Evolutionary conservation across 2,888 invertebrate genomes (phyloP), one percentile per base, ranked within the genome.

Genomic region (Amiota minor): DNA sequence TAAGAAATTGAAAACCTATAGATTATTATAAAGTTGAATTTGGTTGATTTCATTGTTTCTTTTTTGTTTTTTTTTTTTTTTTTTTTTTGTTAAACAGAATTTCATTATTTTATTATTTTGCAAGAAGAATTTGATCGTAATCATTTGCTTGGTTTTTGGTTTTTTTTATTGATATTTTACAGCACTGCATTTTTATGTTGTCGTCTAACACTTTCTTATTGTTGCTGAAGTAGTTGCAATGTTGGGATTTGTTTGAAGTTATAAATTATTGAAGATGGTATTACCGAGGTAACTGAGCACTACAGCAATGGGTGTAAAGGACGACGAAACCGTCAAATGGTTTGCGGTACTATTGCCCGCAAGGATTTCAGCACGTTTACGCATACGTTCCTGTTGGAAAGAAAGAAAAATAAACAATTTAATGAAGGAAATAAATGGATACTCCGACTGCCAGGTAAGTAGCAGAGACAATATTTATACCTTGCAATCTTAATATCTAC

Each of bases 311-410:
- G 45, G 92, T 89, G 69, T 91, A 8, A 82, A 75, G 61, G 75
- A 74, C 12, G 90, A 81, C 74, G 67, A 76, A 59, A 65, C 64
- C n/a, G 47, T 65, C 11, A 82, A 75, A 50, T 80, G 74, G 23
- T 85, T 76, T 47, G 88, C 88, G 50, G 89, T 89, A 64, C 92
- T 92, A 88, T 92, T 92, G 11, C 93, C 93, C 0, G 92, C 91
- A 23, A 93, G 89, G 80, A 93, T 93, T 79, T 92, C 91, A 14
- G 92, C 92, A 1, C 92, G 90, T 70, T 93, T 91, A 18, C 92
- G 90, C 88, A 92, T 90, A 56, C 93, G 88, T 84, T 92, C 92
- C 79, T 90, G 72, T 72, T 69, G 71, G 73, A 59, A 50, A 20
- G 9, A 23, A 53, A 69, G 55, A 3, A 53, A 9, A 23, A 9